A percentile compares a stretch with the other conserved stretches of the same genome.
Conservation (phyloP, 2,113 vertebrate genomes). For the Triplophysa rosa region DNA sequence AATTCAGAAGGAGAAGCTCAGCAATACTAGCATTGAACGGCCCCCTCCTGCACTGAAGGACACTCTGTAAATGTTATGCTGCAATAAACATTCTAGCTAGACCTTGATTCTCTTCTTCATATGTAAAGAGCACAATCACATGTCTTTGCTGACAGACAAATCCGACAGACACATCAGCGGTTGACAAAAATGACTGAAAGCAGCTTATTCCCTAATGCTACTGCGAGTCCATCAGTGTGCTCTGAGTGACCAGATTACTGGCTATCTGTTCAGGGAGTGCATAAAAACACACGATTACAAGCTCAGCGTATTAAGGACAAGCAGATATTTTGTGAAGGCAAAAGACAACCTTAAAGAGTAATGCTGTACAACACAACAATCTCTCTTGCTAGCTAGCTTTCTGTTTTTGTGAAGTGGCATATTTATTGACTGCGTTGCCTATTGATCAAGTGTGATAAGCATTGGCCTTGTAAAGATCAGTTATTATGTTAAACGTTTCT, state of each 20-base stretch:
- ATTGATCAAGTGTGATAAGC: no score
- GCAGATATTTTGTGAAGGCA: neutral
- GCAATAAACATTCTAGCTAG: conserved; percentile 15
- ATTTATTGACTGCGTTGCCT: no score
- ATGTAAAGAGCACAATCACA: conserved; percentile 11
- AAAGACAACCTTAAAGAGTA: neutral
- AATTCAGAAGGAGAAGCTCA: neutral
- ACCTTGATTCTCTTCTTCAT: conserved; percentile 13
- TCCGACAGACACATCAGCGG: conserved; percentile 7
- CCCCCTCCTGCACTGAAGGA: neutral
- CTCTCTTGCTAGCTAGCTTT: no score
- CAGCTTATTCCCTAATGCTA: conserved; percentile 26
- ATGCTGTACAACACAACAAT: no score
- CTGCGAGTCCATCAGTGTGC: conserved; percentile 17
- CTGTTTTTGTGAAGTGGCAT: no score
- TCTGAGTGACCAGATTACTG: conserved; percentile 24
- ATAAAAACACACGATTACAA: conserved; percentile 33
- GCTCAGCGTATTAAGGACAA: neutral
- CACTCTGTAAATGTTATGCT: conserved; percentile 9
- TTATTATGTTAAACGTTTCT: no score
- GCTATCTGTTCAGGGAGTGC: conserved; percentile 26
- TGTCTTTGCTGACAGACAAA: conserved; percentile 19
- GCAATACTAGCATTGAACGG: neutral
- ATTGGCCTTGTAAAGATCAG: no score
- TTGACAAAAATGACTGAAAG: conserved; percentile 39